A percentile compares a stretch with the other conserved stretches of the same genome.
Conservation (phyloP, 1,140 invertebrate species). For the Saccostrea glomerata region DNA sequence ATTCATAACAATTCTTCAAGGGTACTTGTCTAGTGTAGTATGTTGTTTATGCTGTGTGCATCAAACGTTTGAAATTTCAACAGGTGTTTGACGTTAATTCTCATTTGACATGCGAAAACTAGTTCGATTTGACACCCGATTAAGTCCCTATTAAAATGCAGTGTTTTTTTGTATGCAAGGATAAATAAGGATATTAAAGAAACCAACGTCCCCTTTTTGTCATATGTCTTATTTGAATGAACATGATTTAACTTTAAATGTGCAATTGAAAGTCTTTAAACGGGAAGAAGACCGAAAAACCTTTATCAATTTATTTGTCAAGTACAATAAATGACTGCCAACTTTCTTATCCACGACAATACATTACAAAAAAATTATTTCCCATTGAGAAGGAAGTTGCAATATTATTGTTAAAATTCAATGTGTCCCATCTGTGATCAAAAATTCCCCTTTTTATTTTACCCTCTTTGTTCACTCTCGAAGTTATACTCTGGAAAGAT, state of each 20-base stretch:
- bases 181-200: slow-evolving; percentile 27
- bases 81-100: slow-evolving; percentile 36
- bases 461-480: too few relatives aligned
- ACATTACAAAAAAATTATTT: not conserved
- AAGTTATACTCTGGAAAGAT: too few relatives aligned
- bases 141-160: slow-evolving; percentile 29
- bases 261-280: not conserved
- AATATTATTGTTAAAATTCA: not conserved
- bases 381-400: not conserved
- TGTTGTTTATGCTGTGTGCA: slow-evolving; percentile 31
- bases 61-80: slow-evolving; percentile 21
- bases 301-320: not conserved
- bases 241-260: slow-evolving; percentile 1
- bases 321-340: not conserved
- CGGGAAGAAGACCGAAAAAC: not conserved
- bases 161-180: slow-evolving; percentile 7
- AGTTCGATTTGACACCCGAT: slow-evolving; percentile 35
- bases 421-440: not conserved
- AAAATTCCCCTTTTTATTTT: too few relatives aligned
- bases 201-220: not conserved
- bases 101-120: slow-evolving; percentile 15
- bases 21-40: slow-evolving; percentile 15
- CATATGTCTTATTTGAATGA: not conserved
- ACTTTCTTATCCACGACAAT: not conserved
- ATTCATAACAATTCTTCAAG: slow-evolving; percentile 28